Base-by-base conservation (phyloP, 2,797 vertebrate genomes). In the Streptopelia turtur region DNA sequence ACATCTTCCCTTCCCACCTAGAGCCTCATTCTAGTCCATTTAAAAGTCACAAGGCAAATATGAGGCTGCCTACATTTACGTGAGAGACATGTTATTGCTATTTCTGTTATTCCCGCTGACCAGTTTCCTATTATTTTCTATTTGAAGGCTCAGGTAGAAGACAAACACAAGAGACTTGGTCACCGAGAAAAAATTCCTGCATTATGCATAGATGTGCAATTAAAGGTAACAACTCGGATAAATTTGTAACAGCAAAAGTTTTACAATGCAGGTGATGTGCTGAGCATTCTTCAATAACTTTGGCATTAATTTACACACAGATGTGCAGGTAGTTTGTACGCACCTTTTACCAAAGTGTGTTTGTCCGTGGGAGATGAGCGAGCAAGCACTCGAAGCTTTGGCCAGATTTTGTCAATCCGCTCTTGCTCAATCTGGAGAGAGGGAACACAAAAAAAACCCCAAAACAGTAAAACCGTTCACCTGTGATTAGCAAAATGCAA, bases 321-420 rank as follows among this genome's bases (percentile, higher is more conserved):
- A 25, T 28, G 1, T 1, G 6, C 2, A 43, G 43, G 57, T 10
- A 52, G n/a, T 16, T 30, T 61, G 39, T 52, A 90, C 98, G 87
- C 87, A 99, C 99, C 99, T 99, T 99, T 99, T 50, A 99, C 99
- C 94, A 99, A 91, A 8, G 99, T 99, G 92, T 99, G 99, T 90
- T 99, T 99, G 97, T 99, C 99, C 0, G 99, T 99, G 57, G 98
- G 98, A 69, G 98, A 98, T 14, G 98, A 99, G 83, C 99, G 98
- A 85, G 99, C 99, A 12, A 99, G 98, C 77, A 99, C 99, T 60
- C 99, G 98, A 33, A 99, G 98, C 95, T 99, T 99, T 47, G 99
- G 99, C 99, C 99, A 99, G 97, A 99, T 98, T 96, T 99, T 99
- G 97, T 99, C 99, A 31, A 99, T 98, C 39, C 99, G 97, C 93